Conservation (phyloP, 2,888 invertebrate species). For the Pyralis farinalis region DNA sequence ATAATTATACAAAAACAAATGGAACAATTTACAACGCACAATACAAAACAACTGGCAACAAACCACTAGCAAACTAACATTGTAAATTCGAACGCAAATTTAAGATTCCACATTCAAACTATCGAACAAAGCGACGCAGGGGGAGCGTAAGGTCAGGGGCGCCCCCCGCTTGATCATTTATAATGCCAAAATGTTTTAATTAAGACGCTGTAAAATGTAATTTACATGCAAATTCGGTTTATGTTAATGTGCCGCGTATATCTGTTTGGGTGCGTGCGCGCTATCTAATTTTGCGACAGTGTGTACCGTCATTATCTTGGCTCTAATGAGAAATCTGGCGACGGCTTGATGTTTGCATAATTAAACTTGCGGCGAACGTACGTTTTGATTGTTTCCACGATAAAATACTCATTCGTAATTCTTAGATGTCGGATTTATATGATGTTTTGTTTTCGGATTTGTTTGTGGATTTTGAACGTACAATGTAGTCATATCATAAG, state of each 20-base stretch:
- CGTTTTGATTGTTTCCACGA: conserved; percentile 75
- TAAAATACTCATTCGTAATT: conserved; percentile 66
- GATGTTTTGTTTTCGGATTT: conserved; percentile 7
- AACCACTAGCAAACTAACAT: conserved; percentile 7
- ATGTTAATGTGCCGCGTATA: conserved; percentile 81
- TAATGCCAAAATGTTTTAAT: conserved; percentile 83
- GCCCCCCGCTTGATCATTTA: conserved; percentile 77
- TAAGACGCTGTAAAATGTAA: conserved; percentile 83
- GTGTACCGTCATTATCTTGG: conserved; percentile 80
- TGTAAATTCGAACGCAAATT: conserved; percentile 33
- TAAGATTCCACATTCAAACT: conserved; percentile 33
- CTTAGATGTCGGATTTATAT: conserved; percentile 33
- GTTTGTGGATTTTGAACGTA: not conserved
- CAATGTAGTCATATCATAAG: too few species aligned
- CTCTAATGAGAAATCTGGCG: conserved; percentile 81
- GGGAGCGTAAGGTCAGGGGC: conserved; percentile 62
- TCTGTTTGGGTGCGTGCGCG: conserved; percentile 81
- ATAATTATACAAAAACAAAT: too few species aligned
- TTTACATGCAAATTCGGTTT: conserved; percentile 83
- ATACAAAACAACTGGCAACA: not conserved
- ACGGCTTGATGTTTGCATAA: conserved; percentile 80
- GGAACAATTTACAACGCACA: too few species aligned
- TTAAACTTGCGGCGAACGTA: conserved; percentile 74
- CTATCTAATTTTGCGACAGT: conserved; percentile 81
- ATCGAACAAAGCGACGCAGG: conserved; percentile 55